These are phyloP conservation scores for Rafetus swinhoei DNA, from an alignment of 2,113 vertebrate species.

Conservation along the genomic window DNA sequence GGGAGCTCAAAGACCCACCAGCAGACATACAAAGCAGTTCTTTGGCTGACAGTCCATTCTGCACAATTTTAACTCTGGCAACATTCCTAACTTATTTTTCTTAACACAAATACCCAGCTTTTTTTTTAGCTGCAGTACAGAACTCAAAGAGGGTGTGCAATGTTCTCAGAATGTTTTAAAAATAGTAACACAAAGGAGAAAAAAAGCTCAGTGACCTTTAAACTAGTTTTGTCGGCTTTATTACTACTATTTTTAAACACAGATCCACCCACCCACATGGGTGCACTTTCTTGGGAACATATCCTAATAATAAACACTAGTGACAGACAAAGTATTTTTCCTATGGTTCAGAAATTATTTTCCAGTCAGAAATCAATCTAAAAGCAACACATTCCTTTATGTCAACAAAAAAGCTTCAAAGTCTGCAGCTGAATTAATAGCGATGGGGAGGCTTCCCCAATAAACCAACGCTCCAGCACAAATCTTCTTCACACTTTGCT, in stretches of 20 bases:
- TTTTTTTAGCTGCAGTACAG: slow-evolving; percentile 28
- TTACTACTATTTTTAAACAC: slow-evolving; percentile 53
- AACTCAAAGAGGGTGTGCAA: slow-evolving; percentile 44
- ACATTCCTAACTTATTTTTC: not conserved
- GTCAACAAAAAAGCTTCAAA: slow-evolving; percentile 37
- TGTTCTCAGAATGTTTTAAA: slow-evolving; percentile 67
- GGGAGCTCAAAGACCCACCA: not conserved
- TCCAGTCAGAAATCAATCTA: slow-evolving; percentile 61
- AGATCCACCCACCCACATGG: slow-evolving; percentile 31
- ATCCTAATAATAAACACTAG: slow-evolving; percentile 66
- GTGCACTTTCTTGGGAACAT: slow-evolving; percentile 62
- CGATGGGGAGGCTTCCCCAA: slow-evolving; percentile 2
- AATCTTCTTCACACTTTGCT: slow-evolving; percentile 27
- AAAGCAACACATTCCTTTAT: slow-evolving; percentile 40
- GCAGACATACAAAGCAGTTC: slow-evolving; percentile 18
- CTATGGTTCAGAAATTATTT: slow-evolving; percentile 49
- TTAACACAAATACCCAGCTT: not conserved
- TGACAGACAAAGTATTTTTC: slow-evolving; percentile 62
- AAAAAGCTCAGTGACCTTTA: slow-evolving; percentile 54
- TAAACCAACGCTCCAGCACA: slow-evolving; percentile 42
- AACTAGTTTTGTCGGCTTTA: slow-evolving; percentile 49
- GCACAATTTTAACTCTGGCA: slow-evolving; percentile 38
- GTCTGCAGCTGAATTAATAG: not conserved
- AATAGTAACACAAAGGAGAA: slow-evolving; percentile 53
- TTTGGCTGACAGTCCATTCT: slow-evolving; percentile 7